phyloP scores from a whole-genome alignment of 1,140 invertebrate species.

The Drosophila nigromelanica region DNA sequence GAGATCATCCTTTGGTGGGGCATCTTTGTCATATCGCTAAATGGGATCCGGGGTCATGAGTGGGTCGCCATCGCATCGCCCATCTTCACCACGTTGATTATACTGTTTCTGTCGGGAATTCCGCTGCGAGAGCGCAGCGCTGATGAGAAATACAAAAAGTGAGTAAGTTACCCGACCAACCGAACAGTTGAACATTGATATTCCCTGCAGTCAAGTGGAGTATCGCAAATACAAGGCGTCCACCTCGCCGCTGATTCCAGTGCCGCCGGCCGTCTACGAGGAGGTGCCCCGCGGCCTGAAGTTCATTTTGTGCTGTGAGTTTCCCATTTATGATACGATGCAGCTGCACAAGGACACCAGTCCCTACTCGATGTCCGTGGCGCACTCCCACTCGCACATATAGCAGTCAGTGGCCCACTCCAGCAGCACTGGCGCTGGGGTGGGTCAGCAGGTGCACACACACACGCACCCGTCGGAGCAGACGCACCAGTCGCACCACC shows the following conservation, averaged over 20 bases:
- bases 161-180: conserved; percentile 81
- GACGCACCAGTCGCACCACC: conserved; percentile 52
- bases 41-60: conserved; percentile 91
- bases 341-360: conserved; percentile 88
- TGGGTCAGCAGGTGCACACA: conserved; percentile 65
- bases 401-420: conserved; percentile 84
- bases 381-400: conserved; percentile 91
- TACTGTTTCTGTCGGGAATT: conserved; percentile 94
- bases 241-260: conserved; percentile 94
- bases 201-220: conserved; percentile 87
- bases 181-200: background rate
- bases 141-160: conserved; percentile 94
- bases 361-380: conserved; percentile 90
- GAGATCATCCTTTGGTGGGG: conserved; percentile 98
- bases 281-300: conserved; percentile 93
- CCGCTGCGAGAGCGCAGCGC: conserved; percentile 92
- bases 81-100: conserved; percentile 94
- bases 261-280: conserved; percentile 92
- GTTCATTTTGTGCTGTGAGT: conserved; percentile 93
- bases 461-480: conserved; percentile 14
- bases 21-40: conserved; percentile 94
- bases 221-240: conserved; percentile 94
- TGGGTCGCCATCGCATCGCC: conserved; percentile 94
- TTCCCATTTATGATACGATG: conserved; percentile 92
- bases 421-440: conserved; percentile 61